These are phyloP conservation scores for Crotalus viridis DNA, from an alignment of 2,113 vertebrate genomes.

Conservation along the genomic window DNA sequence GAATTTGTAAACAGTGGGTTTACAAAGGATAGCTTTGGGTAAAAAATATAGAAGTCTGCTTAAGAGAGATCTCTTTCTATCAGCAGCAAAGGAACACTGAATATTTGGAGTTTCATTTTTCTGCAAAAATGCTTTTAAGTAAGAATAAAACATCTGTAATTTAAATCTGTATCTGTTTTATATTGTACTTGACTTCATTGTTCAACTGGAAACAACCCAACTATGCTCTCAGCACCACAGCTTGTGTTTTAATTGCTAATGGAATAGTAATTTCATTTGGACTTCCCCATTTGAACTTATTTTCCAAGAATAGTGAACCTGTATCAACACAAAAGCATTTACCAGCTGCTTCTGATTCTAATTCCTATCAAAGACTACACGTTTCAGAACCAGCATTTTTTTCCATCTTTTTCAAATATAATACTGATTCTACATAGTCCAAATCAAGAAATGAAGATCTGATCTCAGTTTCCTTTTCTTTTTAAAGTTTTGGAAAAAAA, in stretches of 20 bases:
- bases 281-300: neutral
- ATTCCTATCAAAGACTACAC: neutral
- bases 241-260: neutral
- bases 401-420: neutral
- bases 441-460: neutral
- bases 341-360: neutral
- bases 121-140: conserved; percentile 14
- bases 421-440: neutral
- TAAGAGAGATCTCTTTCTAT: neutral
- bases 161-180: neutral
- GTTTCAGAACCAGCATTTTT: neutral
- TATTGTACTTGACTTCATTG: neutral
- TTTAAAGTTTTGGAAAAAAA: neutral
- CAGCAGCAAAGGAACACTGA: neutral
- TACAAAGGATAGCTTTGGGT: neutral
- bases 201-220: neutral
- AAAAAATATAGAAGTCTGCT: neutral
- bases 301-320: neutral
- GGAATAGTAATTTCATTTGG: neutral
- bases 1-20: neutral
- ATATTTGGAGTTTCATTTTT: neutral
- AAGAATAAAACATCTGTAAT: rapidly evolving
- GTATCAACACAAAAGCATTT: neutral
- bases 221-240: neutral
- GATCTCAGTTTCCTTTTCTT: neutral